A percentile compares a stretch with the other conserved stretches of the same genome.
These are phyloP conservation scores for Martes martes DNA, from an alignment of 2,113 vertebrate genomes.

Conservation along the genomic window DNA sequence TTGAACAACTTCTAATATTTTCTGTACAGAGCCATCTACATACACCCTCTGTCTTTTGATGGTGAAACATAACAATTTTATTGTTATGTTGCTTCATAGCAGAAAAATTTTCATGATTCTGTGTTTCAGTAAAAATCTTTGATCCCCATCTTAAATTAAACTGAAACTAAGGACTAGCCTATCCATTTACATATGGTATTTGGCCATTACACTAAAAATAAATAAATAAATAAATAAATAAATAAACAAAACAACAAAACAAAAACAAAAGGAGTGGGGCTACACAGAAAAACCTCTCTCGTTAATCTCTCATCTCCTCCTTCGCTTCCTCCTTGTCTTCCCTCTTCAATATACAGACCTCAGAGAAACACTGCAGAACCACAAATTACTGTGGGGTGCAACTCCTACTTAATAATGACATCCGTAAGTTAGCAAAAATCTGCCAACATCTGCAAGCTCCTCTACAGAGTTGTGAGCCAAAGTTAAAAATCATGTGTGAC, in stretches of 20 bases:
- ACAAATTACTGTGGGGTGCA: constrained; percentile 78
- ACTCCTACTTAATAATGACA: constrained; percentile 84
- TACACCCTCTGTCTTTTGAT: constrained; percentile 52
- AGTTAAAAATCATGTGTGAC: constrained; percentile 87
- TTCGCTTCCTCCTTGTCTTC: constrained; percentile 45
- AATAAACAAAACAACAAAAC: not conserved
- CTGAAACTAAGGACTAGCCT: constrained; percentile 64
- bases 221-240: not conserved
- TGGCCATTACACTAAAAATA: constrained; percentile 69
- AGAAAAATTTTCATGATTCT: constrained; percentile 17
- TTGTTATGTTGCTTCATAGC: constrained; percentile 25
- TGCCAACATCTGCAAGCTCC: constrained; percentile 84
- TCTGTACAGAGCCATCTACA: constrained; percentile 8
- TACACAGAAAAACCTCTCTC: constrained; percentile 70
- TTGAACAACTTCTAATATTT: constrained; percentile 59
- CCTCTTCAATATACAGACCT: constrained; percentile 69
- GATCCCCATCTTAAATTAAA: constrained; percentile 71
- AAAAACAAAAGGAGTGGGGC: constrained; percentile 42
- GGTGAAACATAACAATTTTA: constrained; percentile 55
- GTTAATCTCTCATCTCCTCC: constrained; percentile 67
- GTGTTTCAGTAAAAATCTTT: constrained; percentile 69
- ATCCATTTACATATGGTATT: constrained; percentile 65
- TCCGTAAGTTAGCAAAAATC: constrained; percentile 83
- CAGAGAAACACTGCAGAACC: constrained; percentile 76
- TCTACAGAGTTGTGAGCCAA: constrained; percentile 82